Evolutionary conservation across 2,888 invertebrate species (phyloP), one percentile per base, ranked within the genome.

Genomic region (Uropetala carovei): DNA sequence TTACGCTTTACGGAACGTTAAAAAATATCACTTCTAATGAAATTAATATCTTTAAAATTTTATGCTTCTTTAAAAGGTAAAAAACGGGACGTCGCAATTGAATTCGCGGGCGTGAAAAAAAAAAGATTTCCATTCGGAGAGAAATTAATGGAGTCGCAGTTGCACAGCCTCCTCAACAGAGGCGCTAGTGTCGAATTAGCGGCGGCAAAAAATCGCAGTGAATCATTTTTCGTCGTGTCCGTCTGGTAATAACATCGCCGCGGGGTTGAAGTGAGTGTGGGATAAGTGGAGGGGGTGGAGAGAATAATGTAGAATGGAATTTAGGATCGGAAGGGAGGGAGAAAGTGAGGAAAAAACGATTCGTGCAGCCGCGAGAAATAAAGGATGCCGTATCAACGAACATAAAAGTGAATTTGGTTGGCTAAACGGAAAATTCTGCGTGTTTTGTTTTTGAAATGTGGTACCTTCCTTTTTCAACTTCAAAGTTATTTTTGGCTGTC

Each of bases 91-190:
- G 64, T 7, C 18, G n/a, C 75, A 14, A 27, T 75, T 11, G 11
- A 75, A 75, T 75, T 75, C 27, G 27, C 27, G 22, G 75, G 27
- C 75, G 7, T 22, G 2, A 75, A 75, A 22, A 8, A 27, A 75
- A 75, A 27, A 75, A 75, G 13, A n/a, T 27, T 8, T 86, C 30
- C 16, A 27, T 86, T 86, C 18, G n/a, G 60, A 86, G 60, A 86
- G 86, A 60, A 60, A 86, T 86, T 30, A 86, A 85, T 85, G 59
- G 59, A 58, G 85, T 57, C 59, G 85, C 85, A 22, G 57, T 58
- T n/a, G 59, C 58, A 27, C 18, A 27, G 22, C 60, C 86, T 59
- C 60, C 30, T 8, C 59, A 60, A 86, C 59, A 22, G 75, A 60
- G 86, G 60, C 60, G 60, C 86, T 60, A 16, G 30, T 30, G 60